These are phyloP conservation scores for Malacoctenus gilli DNA, from an alignment of 2,797 vertebrate genomes.

Conservation along the genomic window DNA sequence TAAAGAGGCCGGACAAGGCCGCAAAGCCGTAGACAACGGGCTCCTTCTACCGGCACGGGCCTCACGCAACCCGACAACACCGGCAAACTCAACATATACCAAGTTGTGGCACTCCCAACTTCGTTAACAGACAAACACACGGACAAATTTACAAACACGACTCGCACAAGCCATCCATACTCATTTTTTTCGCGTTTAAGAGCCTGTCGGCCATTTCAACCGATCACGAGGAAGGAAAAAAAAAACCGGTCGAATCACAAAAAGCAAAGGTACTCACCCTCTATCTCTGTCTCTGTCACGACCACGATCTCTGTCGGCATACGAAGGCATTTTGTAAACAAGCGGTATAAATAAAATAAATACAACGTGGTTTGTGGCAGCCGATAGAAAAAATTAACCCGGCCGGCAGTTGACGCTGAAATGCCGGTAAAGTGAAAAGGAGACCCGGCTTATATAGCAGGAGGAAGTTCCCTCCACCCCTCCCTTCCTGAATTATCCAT, in stretches of 20 bases:
- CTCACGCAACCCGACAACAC: neutral
- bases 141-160: fast-evolving
- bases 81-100: too few species aligned
- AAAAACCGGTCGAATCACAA: neutral
- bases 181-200: neutral
- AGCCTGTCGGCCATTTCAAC: constrained; percentile 46
- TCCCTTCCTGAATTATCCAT: constrained; percentile 60
- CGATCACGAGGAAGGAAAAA: constrained; percentile 6
- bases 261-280: constrained; percentile 77
- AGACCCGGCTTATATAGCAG: constrained; percentile 67
- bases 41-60: constrained; percentile 9
- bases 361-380: constrained; percentile 6
- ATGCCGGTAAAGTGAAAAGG: constrained; percentile 72
- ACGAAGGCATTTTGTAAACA: constrained; percentile 87
- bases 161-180: too few species aligned
- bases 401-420: constrained; percentile 55
- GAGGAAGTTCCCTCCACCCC: constrained; percentile 43
- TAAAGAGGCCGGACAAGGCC: constrained; percentile 77
- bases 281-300: constrained; percentile 91
- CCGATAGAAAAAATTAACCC: constrained; percentile 1
- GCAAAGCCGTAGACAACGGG: constrained; percentile 46
- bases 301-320: constrained; percentile 93
- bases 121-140: neutral
- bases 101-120: too few species aligned
- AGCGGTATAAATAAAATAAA: constrained; percentile 70